Conservation (phyloP, 2,113 vertebrate genomes). For the Bujurquina vittata region DNA sequence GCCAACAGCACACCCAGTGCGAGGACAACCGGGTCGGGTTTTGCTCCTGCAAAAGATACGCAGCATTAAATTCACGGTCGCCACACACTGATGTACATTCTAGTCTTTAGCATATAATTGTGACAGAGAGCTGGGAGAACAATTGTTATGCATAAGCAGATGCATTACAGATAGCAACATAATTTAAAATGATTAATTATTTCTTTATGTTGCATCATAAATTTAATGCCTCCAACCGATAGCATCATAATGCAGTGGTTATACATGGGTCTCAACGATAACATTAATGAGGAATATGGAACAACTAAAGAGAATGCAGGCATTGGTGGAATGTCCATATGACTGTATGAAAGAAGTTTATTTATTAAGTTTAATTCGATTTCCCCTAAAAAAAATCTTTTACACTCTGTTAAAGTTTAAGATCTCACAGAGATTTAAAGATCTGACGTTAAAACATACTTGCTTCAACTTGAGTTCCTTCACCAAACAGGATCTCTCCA, state of each 20-base stretch:
- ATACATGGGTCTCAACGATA: no score
- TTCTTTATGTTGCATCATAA: no score
- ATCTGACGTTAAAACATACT: neutral
- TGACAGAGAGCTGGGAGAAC: no score
- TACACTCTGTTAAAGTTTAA: neutral
- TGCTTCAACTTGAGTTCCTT: conserved; percentile 38
- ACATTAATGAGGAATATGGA: no score
- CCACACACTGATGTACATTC: no score
- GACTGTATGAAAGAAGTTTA: neutral
- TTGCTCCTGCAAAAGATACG: neutral
- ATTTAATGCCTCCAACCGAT: no score
- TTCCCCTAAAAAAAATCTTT: no score
- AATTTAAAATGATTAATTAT: no score
- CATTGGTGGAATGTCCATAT: neutral
- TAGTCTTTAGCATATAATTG: no score
- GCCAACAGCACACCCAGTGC: neutral
- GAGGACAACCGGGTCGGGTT: neutral
- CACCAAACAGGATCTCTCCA: conserved; percentile 55
- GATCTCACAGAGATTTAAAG: neutral
- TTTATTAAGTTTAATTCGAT: neutral
- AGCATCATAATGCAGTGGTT: neutral
- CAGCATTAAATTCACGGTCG: neutral
- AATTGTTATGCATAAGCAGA: no score
- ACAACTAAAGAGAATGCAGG: neutral
- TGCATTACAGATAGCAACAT: no score